Base-by-base conservation (phyloP, 2,113 vertebrate species). In the Leptobrachium leishanense region DNA sequence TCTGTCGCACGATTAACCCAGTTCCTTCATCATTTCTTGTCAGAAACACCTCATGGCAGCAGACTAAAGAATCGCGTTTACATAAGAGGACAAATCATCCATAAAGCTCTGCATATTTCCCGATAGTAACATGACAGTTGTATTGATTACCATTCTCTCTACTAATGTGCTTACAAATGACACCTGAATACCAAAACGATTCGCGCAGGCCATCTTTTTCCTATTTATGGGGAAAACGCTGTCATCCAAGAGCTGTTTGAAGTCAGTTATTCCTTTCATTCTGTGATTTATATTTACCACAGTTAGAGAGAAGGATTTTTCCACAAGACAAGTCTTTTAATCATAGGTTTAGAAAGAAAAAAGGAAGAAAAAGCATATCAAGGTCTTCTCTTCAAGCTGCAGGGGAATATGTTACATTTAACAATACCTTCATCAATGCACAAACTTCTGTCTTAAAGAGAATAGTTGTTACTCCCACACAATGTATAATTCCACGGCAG, bases 251-350 rank as follows among this genome's bases (percentile, higher is more conserved):
- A 79, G 83, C 44, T 2, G 42, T 75, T 62, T 50, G 13, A 54
- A 77, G 63, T 74, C 68, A 59, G 54, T 31, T 77, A 57, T 76
- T 82, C 6, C 76, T 68, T 73, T 88, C 77, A 82, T 77, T 76
- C 53, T 72, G 43, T 67, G 65, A 82, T 86, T 85, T 84, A 83
- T 81, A 81, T 88, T 84, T 81, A 70, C 73, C 81, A 59, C 79
- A 72, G 79, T 74, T 82, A 62, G 43, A 76, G 76, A 82, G 10
- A 83, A 72, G 79, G 76, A 72, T 84, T 78, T 83, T 84, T 71
- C 62, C 71, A 15, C 20, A 0, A 31, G 69, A 12, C 42, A 79
- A 67, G 85, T 54, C 74, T 82, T 79, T 79, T 79, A 72, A 79
- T 79, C 69, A 79, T 15, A 50, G 44, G 46, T 50, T 31, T 31